A percentile compares a stretch with the other conserved stretches of the same genome.
Evolutionary conservation across 2,888 invertebrate species (phyloP).

Genomic region (Scaptomyza caliginosa): DNA sequence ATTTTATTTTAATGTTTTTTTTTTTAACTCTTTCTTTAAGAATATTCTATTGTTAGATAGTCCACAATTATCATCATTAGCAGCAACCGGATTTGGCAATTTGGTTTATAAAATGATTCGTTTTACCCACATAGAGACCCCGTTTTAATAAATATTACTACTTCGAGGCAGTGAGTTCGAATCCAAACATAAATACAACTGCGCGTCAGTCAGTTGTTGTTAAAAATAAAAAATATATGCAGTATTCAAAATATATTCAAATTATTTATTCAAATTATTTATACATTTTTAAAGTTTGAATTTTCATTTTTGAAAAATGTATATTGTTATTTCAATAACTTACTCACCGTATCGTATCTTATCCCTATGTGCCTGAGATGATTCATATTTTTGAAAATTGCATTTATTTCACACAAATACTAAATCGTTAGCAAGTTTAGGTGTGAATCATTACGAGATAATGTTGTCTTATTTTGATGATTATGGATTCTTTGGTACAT

Average conservation of each 20-base stretch:
- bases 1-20: too few relatives aligned
- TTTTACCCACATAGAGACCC: too few relatives aligned
- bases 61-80: slow-evolving; percentile 52
- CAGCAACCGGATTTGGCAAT: slow-evolving; percentile 42
- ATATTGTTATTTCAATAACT: background rate
- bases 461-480: slow-evolving; percentile 3
- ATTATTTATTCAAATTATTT: too few relatives aligned
- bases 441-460: slow-evolving; percentile 24
- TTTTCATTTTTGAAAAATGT: background rate
- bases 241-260: background rate
- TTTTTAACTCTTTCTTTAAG: background rate
- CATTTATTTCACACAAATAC: slow-evolving; percentile 7
- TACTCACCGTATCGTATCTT: slow-evolving; percentile 36
- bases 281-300: too few relatives aligned
- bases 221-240: slow-evolving; percentile 13
- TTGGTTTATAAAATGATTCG: slow-evolving; percentile 53
- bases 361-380: background rate
- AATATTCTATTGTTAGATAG: slow-evolving; percentile 44
- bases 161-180: too few relatives aligned
- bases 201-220: slow-evolving; percentile 18
- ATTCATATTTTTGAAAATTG: slow-evolving; percentile 4
- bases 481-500: background rate
- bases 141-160: too few relatives aligned
- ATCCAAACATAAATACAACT: too few relatives aligned
- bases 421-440: background rate